phyloP scores from a whole-genome alignment of 2,888 invertebrate species.

The Malachius bipustulatus region DNA sequence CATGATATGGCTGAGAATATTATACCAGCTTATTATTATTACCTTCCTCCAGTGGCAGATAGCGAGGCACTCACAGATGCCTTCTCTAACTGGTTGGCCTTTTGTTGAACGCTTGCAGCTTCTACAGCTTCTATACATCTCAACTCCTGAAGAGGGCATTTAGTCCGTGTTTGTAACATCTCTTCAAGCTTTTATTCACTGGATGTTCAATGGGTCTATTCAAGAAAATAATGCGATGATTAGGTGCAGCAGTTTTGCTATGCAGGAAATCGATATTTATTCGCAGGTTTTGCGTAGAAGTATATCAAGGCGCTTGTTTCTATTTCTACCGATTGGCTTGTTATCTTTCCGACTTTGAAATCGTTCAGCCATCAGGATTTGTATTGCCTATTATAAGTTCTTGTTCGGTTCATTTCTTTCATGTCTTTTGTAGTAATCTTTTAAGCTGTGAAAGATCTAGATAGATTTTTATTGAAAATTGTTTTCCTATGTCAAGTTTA shows the following conservation, averaged over 20 bases:
- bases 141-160: too few species aligned
- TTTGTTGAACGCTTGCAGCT: slow-evolving; percentile 12
- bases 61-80: background rate
- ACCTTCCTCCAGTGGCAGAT: slow-evolving; percentile 1
- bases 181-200: slow-evolving; percentile 16
- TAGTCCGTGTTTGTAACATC: too few species aligned
- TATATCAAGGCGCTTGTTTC: background rate
- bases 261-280: background rate
- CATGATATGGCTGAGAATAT: slow-evolving; percentile 11
- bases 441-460: too few species aligned
- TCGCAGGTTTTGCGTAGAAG: slow-evolving; percentile 2
- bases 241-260: slow-evolving; percentile 20
- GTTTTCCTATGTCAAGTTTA: too few species aligned
- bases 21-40: background rate
- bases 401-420: too few species aligned
- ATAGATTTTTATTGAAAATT: too few species aligned
- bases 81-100: slow-evolving; percentile 7
- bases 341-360: too few species aligned
- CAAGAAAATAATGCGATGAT: slow-evolving; percentile 21
- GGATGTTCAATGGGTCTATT: slow-evolving; percentile 17
- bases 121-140: slow-evolving; percentile 8
- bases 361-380: too few species aligned
- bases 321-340: too few species aligned
- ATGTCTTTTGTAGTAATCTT: too few species aligned
- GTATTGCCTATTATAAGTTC: too few species aligned